phyloP scores from a whole-genome alignment of 2,888 invertebrate genomes.

The Caenorhabditis sp. region DNA sequence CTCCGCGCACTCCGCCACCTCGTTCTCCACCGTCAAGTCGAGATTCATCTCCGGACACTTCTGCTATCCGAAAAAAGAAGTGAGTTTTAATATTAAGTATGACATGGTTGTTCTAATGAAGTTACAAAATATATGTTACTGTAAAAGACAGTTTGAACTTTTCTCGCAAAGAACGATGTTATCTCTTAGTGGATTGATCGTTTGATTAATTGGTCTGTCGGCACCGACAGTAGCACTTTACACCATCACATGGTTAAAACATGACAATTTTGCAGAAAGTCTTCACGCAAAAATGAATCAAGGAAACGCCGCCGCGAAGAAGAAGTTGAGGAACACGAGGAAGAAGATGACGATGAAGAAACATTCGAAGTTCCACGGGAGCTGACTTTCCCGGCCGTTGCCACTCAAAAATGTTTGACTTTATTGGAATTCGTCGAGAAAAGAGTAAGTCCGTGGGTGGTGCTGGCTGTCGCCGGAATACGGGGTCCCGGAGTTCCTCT shows the following conservation, averaged over 20 bases:
- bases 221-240: conserved; percentile 33
- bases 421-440: conserved; percentile 46
- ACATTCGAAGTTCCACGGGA: conserved; percentile 9
- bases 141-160: neutral
- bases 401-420: conserved; percentile 27
- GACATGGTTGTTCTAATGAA: too few relatives aligned
- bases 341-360: conserved; percentile 3
- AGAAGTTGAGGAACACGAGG: neutral
- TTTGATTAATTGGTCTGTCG: conserved; percentile 52
- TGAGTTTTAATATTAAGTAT: neutral
- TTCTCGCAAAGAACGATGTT: conserved; percentile 17
- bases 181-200: conserved; percentile 33
- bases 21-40: conserved; percentile 7
- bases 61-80: conserved; percentile 3
- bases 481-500: neutral
- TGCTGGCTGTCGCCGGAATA: conserved; percentile 32
- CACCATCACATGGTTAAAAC: conserved; percentile 40
- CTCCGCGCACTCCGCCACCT: conserved; percentile 2
- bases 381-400: conserved; percentile 30
- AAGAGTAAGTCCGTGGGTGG: conserved; percentile 28
- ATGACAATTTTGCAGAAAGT: conserved; percentile 42
- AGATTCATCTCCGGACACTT: neutral
- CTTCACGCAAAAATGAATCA: conserved; percentile 17
- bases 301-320: conserved; percentile 9
- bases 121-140: neutral